Base-by-base conservation (phyloP, 2,797 vertebrate species). In the Cyclura pinguis region DNA sequence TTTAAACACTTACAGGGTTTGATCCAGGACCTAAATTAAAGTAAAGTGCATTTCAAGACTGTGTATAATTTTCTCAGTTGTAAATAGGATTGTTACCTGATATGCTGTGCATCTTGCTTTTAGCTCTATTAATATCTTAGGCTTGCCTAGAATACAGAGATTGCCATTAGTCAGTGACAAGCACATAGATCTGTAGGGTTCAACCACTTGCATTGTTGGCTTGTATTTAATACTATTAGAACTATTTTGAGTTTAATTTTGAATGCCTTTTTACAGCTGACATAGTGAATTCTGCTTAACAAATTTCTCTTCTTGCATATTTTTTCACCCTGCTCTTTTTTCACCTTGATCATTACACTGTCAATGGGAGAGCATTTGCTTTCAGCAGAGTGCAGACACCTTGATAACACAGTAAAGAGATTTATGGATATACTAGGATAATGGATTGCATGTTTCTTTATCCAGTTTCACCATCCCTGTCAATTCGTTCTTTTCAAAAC, bases 281-380 rank as follows among this genome's bases (percentile, higher is more conserved):
- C 84, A 91, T 57, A 92, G 87, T 92, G 86, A 92, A 93, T 91
- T 82, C 80, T 93, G 91, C 92, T 93, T 94, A 92, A 32, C 64
- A 89, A 94, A 88, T 20, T 42, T 69, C 55, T 85, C 87, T 89
- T 80, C 74, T 93, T 82, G 10, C 88, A 1, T 59, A 62, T 86
- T 82, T 80, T 93, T 35, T 91, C 57, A 64, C 87, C 62, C 89
- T 88, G 89, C 10, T 90, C 89, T 92, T 52, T 81, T 47, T 47
- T 47, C 42, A 47, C 8, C 90, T 84, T 76, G 81, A 84, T 32
- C 80, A 83, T 90, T 76, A 78, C 89, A 42, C 6, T 73, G 59
- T 62, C 38, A n/a, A 29, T 1, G 59, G 38, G 42, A 90, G 77
- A 12, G 83, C 16, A 69, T 74, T 47, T 42, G 82, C 47, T 90